Conservation (phyloP, 1,140 invertebrate species). For the Brachionus paranguensis region DNA sequence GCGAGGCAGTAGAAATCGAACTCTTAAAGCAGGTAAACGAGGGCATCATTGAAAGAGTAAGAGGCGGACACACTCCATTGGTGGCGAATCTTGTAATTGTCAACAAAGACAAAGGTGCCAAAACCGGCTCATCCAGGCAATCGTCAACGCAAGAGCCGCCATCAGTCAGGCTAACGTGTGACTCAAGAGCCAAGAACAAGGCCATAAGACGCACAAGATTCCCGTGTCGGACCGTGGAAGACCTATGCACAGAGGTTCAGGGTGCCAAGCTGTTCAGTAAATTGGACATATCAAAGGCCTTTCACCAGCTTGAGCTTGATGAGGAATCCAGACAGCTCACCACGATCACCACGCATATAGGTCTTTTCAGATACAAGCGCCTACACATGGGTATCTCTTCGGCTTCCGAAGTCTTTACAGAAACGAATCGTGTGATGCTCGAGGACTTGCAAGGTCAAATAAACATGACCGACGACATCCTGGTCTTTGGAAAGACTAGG, state of each 20-base stretch:
- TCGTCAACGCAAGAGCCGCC: neutral
- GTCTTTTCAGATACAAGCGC: slow-evolving; percentile 48
- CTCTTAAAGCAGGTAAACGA: neutral
- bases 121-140: neutral
- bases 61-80: neutral
- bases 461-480: slow-evolving; percentile 44
- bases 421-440: slow-evolving; percentile 41
- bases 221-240: neutral
- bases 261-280: neutral
- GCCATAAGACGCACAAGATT: neutral
- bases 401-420: slow-evolving; percentile 42
- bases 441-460: slow-evolving; percentile 31
- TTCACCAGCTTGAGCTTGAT: neutral
- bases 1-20: neutral
- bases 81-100: neutral
- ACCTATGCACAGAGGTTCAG: neutral
- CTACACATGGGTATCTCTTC: slow-evolving; percentile 52
- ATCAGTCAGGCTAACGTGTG: neutral
- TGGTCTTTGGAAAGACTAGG: slow-evolving; percentile 43
- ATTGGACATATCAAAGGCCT: neutral
- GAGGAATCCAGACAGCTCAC: slow-evolving; percentile 44
- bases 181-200: neutral
- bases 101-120: neutral
- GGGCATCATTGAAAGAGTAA: neutral
- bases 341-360: slow-evolving; percentile 56